A percentile compares a stretch with the other conserved stretches of the same genome.
Evolutionary conservation across 2,888 invertebrate genomes (phyloP).

Genomic region (Orgyia antiqua): DNA sequence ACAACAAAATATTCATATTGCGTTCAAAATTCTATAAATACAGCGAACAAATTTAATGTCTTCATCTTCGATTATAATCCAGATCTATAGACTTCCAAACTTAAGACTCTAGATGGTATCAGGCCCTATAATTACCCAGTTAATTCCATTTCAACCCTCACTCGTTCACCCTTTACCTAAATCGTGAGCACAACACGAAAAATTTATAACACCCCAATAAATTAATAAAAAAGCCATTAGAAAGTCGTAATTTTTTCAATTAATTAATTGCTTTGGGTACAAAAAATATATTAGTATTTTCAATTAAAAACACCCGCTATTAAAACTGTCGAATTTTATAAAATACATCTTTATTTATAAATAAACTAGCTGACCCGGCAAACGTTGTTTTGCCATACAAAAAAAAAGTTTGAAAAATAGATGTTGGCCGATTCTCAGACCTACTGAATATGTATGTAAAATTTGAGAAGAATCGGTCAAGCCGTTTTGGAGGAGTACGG

Average conservation of each 20-base stretch:
- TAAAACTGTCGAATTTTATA: constrained; percentile 14
- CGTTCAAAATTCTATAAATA: too few species aligned
- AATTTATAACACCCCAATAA: constrained; percentile 24
- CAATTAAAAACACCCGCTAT: constrained; percentile 37
- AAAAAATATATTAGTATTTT: constrained; percentile 34
- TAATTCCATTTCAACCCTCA: constrained; percentile 16
- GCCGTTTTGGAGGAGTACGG: too few species aligned
- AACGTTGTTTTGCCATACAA: too few species aligned
- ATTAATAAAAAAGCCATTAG: constrained; percentile 40
- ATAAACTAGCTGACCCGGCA: too few species aligned
- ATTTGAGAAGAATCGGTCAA: too few species aligned
- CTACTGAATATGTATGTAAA: too few species aligned
- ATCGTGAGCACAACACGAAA: constrained; percentile 19
- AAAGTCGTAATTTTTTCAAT: constrained; percentile 43
- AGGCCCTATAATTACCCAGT: constrained; percentile 19
- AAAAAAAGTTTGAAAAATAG: too few species aligned
- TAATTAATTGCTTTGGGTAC: constrained; percentile 42
- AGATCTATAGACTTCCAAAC: constrained; percentile 14
- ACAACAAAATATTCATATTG: too few species aligned
- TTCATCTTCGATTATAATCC: too few species aligned
- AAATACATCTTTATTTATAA: constrained; percentile 22
- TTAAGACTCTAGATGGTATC: constrained; percentile 12
- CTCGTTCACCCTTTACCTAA: constrained; percentile 9
- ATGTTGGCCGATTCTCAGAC: too few species aligned
- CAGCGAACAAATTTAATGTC: too few species aligned